Percentiles rank a stretch among this genome's conserved stretches.
phyloP scores from a whole-genome alignment of 2,888 invertebrate species.

The Hydraecia micacea region DNA sequence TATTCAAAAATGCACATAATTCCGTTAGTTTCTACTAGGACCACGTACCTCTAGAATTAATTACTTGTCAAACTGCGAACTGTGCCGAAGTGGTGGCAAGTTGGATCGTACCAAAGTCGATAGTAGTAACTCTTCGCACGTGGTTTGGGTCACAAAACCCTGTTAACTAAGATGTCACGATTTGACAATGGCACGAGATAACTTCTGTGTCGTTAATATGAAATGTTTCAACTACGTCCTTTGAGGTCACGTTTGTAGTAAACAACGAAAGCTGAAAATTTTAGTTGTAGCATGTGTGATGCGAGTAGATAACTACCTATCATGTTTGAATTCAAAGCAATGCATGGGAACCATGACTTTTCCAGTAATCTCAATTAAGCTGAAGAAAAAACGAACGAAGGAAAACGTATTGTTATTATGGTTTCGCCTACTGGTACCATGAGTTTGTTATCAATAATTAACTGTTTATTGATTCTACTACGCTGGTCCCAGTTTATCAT shows the following conservation, averaged over 20 bases:
- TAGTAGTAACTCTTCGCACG: conserved; percentile 71
- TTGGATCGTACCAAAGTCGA: conserved; percentile 69
- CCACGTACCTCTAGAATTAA: conserved; percentile 65
- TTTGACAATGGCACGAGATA: conserved; percentile 66
- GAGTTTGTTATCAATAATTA: too few species aligned
- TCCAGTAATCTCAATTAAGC: neutral
- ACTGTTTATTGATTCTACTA: too few species aligned
- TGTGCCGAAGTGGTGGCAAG: conserved; percentile 69
- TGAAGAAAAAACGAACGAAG: neutral
- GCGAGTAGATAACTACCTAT: neutral
- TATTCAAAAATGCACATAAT: conserved; percentile 45
- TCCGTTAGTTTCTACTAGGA: conserved; percentile 35
- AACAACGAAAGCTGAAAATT: conserved; percentile 33
- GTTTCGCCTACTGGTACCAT: too few species aligned
- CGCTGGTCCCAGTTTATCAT: too few species aligned
- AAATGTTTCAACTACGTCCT: conserved; percentile 59
- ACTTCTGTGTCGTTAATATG: conserved; percentile 67
- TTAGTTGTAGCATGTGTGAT: neutral
- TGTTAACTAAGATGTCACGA: conserved; percentile 67
- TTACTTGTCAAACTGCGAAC: conserved; percentile 73
- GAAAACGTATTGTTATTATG: neutral
- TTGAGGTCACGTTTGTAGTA: conserved; percentile 48
- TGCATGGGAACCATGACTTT: neutral
- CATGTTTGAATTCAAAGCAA: neutral
- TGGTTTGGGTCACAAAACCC: conserved; percentile 70